Base-by-base conservation (phyloP, 2,113 vertebrate genomes). In the Macquaria ambigua region DNA sequence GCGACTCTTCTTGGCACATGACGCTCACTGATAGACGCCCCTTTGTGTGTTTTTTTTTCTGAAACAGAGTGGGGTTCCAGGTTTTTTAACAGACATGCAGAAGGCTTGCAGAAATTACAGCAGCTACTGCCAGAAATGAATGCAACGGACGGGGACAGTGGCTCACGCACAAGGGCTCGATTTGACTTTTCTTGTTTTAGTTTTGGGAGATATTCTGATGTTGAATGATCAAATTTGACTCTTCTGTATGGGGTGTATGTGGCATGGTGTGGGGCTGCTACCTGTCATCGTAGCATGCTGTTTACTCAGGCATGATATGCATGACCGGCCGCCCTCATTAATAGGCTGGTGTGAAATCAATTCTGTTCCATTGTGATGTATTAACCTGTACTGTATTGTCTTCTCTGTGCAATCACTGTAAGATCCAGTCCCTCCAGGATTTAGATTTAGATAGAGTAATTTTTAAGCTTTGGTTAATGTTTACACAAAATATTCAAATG, bases 11-110 rank as follows among this genome's bases (percentile, higher is more conserved):
- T 68, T 79, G 61, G 67, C 74, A 59, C 78, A 72, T 11, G 41
- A 79, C 7, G 70, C 61, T 72, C 58, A 1, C 78, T 87, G 56
- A 87, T 55, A 3, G 53, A 48, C 39, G 61, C 59, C 53, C 34
- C 18, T 74, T 23, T 56, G 64, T 28, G 48, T 80, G 39, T 72
- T 82, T 77, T 34, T 39, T 16, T 31, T 31, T 31, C 28, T 31
- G 28, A 88, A 86, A 52, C 96, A 99, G 98, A 98, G 79, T 1
- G 97, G 97, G 0, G 96, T 98, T 23, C 97, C 97, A 39, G 90
- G 85, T 56, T 98, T 99, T 91, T 81, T 99, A 61, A 96, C 94
- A 0, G 96, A 97, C 89, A 92, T 98, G 93, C 93, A 94, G 72
- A 97, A 96, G 86, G 98, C 98, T 84, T 98, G 97, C 88, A 67